Evolutionary conservation across 2,888 invertebrate species (phyloP), one percentile per base, ranked within the genome.

Genomic region (Drosophila seclusa): DNA sequence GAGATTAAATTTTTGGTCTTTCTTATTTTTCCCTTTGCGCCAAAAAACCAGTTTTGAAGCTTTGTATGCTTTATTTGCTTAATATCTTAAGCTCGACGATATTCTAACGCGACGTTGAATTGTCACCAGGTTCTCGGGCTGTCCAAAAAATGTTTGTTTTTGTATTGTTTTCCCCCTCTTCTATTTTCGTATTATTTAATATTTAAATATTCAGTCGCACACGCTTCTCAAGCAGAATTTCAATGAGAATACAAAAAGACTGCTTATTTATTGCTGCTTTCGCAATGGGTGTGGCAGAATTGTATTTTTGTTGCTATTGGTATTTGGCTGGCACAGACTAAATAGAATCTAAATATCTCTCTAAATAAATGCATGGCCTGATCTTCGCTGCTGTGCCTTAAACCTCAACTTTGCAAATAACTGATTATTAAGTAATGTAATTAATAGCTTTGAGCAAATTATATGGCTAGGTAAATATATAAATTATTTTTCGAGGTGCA

Each of bases 131-230:
- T 67, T 69, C 61, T 70, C n/a, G 36, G 61, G 27, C 34, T 60
- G 29, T 62, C 49, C 38, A 34, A 48, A 55, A 54, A 50, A 16
- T 29, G n/a, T 59, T 59, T 40, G 50, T 21, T 36, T 65, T 59
- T 32, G 11, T 16, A 18, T 21, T 8, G 38, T 54, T n/a, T 32
- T 16, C 8, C 10, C 27, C 21, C 36, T 32, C 21, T 18, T 4
- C 27, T 63, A 50, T 65, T 74, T 66, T 57, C 18, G 61, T 58
- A 62, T 82, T 85, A 71, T 69, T 73, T 57, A 78, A 78, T 64
- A 78, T 76, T 83, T 78, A 76, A 78, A 78, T 71, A 87, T 83
- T 75, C 79, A 75, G 72, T 53, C 68, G 38, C 29, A 3, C 38
- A 40, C 49, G 69, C 24, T 58, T 52, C 55, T 68, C 64, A 55